Evolutionary conservation across 1,140 invertebrate species (phyloP).

Genomic region (Cotesia typhae): DNA sequence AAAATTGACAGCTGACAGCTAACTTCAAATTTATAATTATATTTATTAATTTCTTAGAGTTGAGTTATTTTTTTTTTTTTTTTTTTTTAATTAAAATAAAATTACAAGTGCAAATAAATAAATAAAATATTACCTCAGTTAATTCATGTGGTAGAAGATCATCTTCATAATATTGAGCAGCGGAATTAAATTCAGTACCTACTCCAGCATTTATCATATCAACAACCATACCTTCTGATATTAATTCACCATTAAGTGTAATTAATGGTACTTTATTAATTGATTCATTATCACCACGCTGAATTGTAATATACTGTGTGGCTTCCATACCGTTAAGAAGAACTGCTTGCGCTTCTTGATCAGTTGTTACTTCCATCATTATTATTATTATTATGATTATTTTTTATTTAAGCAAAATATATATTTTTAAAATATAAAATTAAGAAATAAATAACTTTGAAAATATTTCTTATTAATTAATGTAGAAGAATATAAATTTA

Average conservation of each 20-base stretch:
- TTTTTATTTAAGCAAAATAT: too few relatives aligned
- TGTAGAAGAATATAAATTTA: too few relatives aligned
- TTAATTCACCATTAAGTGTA: slow-evolving; percentile 59
- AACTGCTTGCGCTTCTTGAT: slow-evolving; percentile 60
- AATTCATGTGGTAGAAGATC: slow-evolving; percentile 61
- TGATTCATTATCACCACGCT: slow-evolving; percentile 60
- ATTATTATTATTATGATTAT: neutral
- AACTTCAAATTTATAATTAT: too few relatives aligned
- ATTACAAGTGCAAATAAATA: too few relatives aligned
- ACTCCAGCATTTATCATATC: slow-evolving; percentile 64
- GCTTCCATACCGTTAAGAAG: slow-evolving; percentile 61
- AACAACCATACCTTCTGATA: slow-evolving; percentile 64
- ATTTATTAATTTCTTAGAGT: too few relatives aligned
- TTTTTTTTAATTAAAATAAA: too few relatives aligned
- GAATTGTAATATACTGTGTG: slow-evolving; percentile 64
- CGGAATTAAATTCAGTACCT: slow-evolving; percentile 54
- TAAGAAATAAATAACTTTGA: neutral
- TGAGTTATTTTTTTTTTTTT: too few relatives aligned
- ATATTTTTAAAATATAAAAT: neutral
- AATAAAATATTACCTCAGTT: slow-evolving; percentile 51
- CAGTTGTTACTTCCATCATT: slow-evolving; percentile 36
- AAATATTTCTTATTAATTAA: neutral
- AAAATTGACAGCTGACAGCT: too few relatives aligned
- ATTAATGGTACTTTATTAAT: slow-evolving; percentile 60
- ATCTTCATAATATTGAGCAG: slow-evolving; percentile 64